These are phyloP conservation scores for Brachionus rotundiformis DNA, from an alignment of 1,140 invertebrate genomes.

Conservation along the genomic window DNA sequence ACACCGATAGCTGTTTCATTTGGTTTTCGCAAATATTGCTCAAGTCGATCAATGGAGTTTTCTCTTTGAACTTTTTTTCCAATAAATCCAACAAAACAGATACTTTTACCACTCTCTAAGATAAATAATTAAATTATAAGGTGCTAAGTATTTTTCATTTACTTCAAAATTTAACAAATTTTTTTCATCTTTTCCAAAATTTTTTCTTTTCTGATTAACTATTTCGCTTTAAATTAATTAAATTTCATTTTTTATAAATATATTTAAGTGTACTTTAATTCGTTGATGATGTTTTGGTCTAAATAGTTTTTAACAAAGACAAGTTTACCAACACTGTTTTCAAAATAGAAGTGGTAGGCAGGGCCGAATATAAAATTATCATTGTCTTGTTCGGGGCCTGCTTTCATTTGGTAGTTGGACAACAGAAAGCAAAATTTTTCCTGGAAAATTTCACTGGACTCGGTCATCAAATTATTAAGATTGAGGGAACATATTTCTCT, in stretches of 20 bases:
- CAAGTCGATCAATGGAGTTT: not conserved
- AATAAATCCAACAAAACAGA: not conserved
- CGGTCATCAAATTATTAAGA: not conserved
- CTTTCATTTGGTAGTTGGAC: not conserved
- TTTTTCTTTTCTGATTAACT: conserved; percentile 4
- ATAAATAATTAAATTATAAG: not conserved
- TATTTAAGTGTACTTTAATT: not conserved
- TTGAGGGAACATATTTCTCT: not conserved
- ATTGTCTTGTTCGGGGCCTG: not conserved
- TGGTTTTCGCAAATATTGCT: not conserved
- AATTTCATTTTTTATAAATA: not conserved
- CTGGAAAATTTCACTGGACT: not conserved
- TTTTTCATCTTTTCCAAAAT: conserved; percentile 29
- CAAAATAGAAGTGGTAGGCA: conserved; percentile 26
- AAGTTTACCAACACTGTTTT: conserved; percentile 10
- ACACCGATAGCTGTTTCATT: not conserved
- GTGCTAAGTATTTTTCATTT: not conserved
- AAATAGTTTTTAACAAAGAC: not conserved
- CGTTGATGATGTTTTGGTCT: not conserved
- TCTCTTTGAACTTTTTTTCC: conserved; percentile 26
- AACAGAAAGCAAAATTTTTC: conserved; percentile 19
- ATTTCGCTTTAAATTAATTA: not conserved
- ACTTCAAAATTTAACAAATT: conserved; percentile 23
- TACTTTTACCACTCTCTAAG: not conserved
- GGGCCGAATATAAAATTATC: not conserved